Evolutionary conservation across 2,113 vertebrate genomes (phyloP).

Genomic region (Hemibates koningsi): DNA sequence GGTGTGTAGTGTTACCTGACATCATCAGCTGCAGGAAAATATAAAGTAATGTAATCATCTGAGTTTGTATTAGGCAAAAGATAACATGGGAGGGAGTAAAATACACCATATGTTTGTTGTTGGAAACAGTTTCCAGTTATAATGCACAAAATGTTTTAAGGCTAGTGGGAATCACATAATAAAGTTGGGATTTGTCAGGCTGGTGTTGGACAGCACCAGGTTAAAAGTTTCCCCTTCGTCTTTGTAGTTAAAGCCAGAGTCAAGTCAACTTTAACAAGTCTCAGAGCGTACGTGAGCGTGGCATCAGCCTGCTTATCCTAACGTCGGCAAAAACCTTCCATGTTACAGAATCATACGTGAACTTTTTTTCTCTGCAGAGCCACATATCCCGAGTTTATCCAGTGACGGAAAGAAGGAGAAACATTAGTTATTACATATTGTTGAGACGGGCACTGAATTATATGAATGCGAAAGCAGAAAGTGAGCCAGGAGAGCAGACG

Average conservation of each 20-base stretch:
- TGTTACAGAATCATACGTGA: not conserved
- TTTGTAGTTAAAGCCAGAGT: not conserved
- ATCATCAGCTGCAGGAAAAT: not conserved
- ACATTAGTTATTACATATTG: not conserved
- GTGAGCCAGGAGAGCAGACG: not conserved
- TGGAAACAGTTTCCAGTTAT: not conserved
- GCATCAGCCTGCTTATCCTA: not conserved
- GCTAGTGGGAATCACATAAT: not conserved
- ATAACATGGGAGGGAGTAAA: not conserved
- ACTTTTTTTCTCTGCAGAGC: not conserved
- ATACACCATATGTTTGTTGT: rapidly evolving
- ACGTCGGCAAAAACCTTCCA: not conserved
- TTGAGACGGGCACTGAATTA: not conserved
- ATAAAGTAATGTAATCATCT: rapidly evolving
- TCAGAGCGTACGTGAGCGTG: rapidly evolving
- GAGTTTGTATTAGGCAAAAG: not conserved
- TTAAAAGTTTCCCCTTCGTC: not conserved
- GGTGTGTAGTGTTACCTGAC: not conserved
- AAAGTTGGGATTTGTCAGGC: not conserved
- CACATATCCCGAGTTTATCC: not conserved
- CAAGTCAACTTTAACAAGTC: not conserved
- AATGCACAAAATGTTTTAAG: not conserved
- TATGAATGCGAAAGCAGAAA: not conserved
- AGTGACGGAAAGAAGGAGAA: not conserved
- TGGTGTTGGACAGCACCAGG: not conserved